phyloP scores from a whole-genome alignment of 2,888 invertebrate genomes.

The Zygogramma bicolorata region DNA sequence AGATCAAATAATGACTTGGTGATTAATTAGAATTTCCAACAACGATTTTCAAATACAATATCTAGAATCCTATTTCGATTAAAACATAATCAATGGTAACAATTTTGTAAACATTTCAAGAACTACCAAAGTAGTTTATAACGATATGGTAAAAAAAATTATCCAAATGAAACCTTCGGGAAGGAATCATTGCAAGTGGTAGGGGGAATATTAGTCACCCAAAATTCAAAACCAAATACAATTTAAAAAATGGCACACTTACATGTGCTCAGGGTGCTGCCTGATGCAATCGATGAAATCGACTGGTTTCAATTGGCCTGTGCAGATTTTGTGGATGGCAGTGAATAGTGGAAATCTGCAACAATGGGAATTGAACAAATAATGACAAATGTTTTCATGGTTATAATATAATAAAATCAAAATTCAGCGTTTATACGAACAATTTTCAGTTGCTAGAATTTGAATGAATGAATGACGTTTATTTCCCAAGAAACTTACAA shows the following conservation, averaged over 20 bases:
- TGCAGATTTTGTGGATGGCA: constrained; percentile 94
- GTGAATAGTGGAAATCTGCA: constrained; percentile 96
- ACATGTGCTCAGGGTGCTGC: constrained; percentile 97
- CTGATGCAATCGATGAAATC: constrained; percentile 93
- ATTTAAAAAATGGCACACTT: constrained; percentile 68
- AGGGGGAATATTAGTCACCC: constrained; percentile 10
- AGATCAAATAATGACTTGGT: not conserved
- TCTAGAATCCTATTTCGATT: not conserved
- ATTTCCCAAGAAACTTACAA: no score
- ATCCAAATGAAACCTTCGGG: not conserved
- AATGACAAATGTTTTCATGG: not conserved
- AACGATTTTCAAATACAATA: not conserved
- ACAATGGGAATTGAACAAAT: not conserved
- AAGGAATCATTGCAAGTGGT: not conserved
- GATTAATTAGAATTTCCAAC: not conserved
- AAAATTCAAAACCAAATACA: not conserved
- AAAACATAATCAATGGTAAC: not conserved
- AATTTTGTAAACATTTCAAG: not conserved
- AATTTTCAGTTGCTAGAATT: no score
- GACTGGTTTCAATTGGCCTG: constrained; percentile 80
- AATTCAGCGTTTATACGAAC: not conserved
- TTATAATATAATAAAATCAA: not conserved
- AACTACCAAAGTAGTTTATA: not conserved
- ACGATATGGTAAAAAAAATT: not conserved
- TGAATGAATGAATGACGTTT: no score